A percentile compares a stretch with the other conserved stretches of the same genome.
phyloP scores from a whole-genome alignment of 1,140 invertebrate genomes.

The Gryllus bimaculatus region DNA sequence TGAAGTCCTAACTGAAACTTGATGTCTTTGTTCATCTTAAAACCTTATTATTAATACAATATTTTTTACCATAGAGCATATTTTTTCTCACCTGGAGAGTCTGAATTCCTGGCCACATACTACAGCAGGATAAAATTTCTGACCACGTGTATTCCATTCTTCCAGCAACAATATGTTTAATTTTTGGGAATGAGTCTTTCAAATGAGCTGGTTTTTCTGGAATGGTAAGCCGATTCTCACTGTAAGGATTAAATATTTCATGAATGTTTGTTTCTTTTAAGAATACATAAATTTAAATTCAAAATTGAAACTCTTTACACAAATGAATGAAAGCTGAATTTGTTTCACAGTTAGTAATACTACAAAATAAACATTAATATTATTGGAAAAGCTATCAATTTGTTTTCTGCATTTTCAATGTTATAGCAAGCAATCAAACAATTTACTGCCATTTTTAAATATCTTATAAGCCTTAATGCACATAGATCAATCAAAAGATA shows the following conservation, averaged over 20 bases:
- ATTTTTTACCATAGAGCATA: too few relatives aligned
- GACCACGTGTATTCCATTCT: conserved; percentile 19
- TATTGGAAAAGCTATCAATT: too few relatives aligned
- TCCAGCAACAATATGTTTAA: conserved; percentile 10
- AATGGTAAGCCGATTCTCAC: conserved; percentile 16
- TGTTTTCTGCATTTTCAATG: too few relatives aligned
- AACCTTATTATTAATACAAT: too few relatives aligned
- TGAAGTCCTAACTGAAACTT: too few relatives aligned
- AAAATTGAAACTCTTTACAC: neutral
- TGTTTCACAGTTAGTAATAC: too few relatives aligned
- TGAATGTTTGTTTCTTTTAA: neutral
- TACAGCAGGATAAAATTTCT: conserved; percentile 14
- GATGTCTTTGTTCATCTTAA: too few relatives aligned
- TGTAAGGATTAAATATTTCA: conserved; percentile 7
- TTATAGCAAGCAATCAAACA: too few relatives aligned
- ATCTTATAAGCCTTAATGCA: too few relatives aligned
- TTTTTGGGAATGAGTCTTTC: neutral
- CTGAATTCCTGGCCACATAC: conserved; percentile 15
- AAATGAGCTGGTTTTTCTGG: neutral
- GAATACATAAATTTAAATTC: neutral
- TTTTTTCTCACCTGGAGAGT: conserved; percentile 8
- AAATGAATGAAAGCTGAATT: neutral
- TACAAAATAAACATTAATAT: too few relatives aligned
- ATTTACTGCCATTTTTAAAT: too few relatives aligned
- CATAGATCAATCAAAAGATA: neutral